A percentile compares a stretch with the other conserved stretches of the same genome.
Evolutionary conservation across 37 sponge, comb jelly and placozoan species (phyloP).

Genomic region (Amphimedon queenslandica): DNA sequence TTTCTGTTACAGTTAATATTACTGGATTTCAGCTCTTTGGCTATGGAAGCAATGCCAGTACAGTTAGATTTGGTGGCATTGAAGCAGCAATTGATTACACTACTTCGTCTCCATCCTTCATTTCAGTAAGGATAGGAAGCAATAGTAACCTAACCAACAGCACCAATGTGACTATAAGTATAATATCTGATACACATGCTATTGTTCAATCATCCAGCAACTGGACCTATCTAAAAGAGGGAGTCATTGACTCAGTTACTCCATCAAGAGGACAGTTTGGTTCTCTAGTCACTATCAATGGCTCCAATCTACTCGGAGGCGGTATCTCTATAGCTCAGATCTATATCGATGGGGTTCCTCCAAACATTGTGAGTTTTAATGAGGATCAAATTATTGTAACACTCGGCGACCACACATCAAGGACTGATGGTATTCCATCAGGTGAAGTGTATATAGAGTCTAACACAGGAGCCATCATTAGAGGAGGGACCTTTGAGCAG

Average conservation of each 20-base stretch:
- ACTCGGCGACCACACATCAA: conserved; percentile 13
- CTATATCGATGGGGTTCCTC: conserved; percentile 60
- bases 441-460: conserved; percentile 46
- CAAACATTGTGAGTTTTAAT: conserved; percentile 5
- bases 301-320: conserved; percentile 60
- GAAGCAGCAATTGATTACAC: conserved; percentile 24
- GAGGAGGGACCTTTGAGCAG: conserved; percentile 41
- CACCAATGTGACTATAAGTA: conserved; percentile 5
- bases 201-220: conserved; percentile 13
- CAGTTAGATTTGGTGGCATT: conserved; percentile 24
- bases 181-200: conserved; percentile 28
- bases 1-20: conserved; percentile 64
- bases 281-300: conserved; percentile 43
- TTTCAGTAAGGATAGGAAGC: conserved; percentile 23
- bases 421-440: neutral
- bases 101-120: neutral
- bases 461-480: conserved; percentile 65
- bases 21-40: conserved; percentile 62
- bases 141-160: conserved; percentile 6
- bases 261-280: conserved; percentile 65
- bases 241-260: conserved; percentile 6
- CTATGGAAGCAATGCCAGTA: conserved; percentile 31
- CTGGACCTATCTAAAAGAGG: conserved; percentile 63
- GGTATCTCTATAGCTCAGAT: conserved; percentile 16
- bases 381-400: conserved; percentile 18